Conservation (phyloP, 2,113 vertebrate species). For the Trematomus loennbergii region DNA sequence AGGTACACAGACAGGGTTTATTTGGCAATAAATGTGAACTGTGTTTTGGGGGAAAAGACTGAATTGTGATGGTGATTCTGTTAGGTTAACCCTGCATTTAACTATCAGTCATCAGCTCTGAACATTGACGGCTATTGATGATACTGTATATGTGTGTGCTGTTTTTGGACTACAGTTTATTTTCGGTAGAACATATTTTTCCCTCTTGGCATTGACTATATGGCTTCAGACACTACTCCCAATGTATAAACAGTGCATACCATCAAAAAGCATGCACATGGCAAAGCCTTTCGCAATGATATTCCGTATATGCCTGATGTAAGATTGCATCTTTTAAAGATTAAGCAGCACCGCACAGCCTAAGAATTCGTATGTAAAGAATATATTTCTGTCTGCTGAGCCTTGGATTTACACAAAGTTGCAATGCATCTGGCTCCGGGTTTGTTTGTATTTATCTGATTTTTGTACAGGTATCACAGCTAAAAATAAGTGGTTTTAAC, state of each 20-base stretch:
- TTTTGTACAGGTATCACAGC: neutral
- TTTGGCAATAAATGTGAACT: conserved; percentile 22
- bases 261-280: neutral
- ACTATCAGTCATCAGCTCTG: conserved; percentile 18
- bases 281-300: no score
- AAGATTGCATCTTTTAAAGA: no score
- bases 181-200: neutral
- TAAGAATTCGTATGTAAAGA: neutral
- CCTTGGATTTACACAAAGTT: neutral
- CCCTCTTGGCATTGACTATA: neutral
- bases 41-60: conserved; percentile 32
- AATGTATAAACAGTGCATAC: neutral
- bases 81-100: conserved; percentile 29
- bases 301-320: no score
- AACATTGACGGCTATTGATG: conserved; percentile 15
- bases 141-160: neutral
- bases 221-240: neutral
- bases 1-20: conserved; percentile 34
- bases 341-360: no score
- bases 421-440: neutral
- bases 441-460: neutral
- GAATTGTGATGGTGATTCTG: conserved; percentile 17
- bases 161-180: neutral
- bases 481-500: neutral
- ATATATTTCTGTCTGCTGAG: neutral